Base-by-base conservation (phyloP, 1,140 invertebrate genomes). In the Stegodyphus dumicola region DNA sequence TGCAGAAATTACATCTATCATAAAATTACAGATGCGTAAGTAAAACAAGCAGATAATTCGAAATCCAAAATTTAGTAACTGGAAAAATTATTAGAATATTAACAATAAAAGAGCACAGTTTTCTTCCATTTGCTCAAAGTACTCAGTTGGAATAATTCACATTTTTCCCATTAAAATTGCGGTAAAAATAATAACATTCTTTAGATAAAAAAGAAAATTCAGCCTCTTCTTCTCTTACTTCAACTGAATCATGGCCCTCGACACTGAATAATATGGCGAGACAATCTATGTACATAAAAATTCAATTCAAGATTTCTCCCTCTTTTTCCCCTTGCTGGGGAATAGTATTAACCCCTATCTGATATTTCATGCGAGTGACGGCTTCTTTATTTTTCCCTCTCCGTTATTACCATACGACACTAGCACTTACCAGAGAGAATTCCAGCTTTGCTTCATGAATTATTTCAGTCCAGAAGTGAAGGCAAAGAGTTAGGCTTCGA, bases 201-300 rank as follows among this genome's bases (percentile, higher is more conserved):
- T 33, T 33, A 3, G 33, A 33, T 3, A 33, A 33, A 33, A 33
- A 33, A 1, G 33, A 33, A 33, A 33, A 33, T 33, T 33, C 33
- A 33, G 33, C 33, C 33, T 3, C 33, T 33, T 3, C 33, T 33
- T 33, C 33, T 1, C 33, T 33, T 33, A 33, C 33, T 33, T 3
- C 33, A 33, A 33, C 33, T 33, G 33, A 33, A 33, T n/a, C n/a
- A n/a, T 33, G 33, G 56, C 56, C 15, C 15, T 60, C 56, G 9
- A 60, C 56, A 60, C 15, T 60, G 56, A 60, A 60, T 9, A 60
- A 60, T 70, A 33, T 11, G 6, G 33, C n/a, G 18, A 11, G 33
- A 70, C 67, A 70, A 70, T 70, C 67, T n/a, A 70, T 70, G 67
- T 70, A 70, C 67, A 70, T 70, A 70, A 70, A 70, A 70, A 70